Evolutionary conservation across 2,888 invertebrate genomes (phyloP).

Genomic region (Serrognathus titanus): DNA sequence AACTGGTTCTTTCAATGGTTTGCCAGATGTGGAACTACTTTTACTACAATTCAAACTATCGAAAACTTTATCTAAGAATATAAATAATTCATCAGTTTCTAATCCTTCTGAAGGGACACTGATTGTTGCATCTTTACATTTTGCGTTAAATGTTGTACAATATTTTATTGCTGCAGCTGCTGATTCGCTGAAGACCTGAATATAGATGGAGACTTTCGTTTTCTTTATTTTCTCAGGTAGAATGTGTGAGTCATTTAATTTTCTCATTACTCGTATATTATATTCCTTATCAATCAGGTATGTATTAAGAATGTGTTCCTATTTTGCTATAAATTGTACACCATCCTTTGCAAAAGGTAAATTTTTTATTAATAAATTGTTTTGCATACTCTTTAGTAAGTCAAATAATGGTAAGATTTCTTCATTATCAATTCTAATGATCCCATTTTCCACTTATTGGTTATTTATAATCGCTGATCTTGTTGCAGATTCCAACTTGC

Average conservation of each 20-base stretch:
- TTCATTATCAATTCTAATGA: neutral
- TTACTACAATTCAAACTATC: conserved; percentile 16
- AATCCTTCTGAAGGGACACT: conserved; percentile 5
- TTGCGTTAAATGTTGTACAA: conserved; percentile 1
- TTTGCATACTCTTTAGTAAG: conserved; percentile 22
- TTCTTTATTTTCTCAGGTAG: conserved; percentile 21
- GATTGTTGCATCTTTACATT: neutral
- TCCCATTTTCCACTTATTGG: neutral
- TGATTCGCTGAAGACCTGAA: conserved; percentile 24
- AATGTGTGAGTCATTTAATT: conserved; percentile 21
- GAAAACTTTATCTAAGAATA: conserved; percentile 21
- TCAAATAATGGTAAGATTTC: conserved; percentile 20
- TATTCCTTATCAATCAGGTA: conserved; percentile 18
- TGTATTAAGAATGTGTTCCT: conserved; percentile 20
- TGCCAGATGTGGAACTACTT: neutral
- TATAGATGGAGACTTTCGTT: conserved; percentile 23
- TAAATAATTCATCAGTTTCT: conserved; percentile 21
- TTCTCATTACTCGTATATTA: conserved; percentile 14
- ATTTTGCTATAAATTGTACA: conserved; percentile 14
- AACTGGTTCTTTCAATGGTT: neutral
- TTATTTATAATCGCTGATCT: neutral
- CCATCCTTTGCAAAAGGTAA: conserved; percentile 11
- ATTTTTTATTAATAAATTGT: conserved; percentile 21
- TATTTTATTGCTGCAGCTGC: conserved; percentile 22
- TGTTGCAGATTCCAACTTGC: too few species aligned